Percentiles rank a stretch among this genome's conserved stretches.
These are phyloP conservation scores for Salvelinus fontinalis DNA, from an alignment of 2,113 vertebrate species.

Conservation along the genomic window DNA sequence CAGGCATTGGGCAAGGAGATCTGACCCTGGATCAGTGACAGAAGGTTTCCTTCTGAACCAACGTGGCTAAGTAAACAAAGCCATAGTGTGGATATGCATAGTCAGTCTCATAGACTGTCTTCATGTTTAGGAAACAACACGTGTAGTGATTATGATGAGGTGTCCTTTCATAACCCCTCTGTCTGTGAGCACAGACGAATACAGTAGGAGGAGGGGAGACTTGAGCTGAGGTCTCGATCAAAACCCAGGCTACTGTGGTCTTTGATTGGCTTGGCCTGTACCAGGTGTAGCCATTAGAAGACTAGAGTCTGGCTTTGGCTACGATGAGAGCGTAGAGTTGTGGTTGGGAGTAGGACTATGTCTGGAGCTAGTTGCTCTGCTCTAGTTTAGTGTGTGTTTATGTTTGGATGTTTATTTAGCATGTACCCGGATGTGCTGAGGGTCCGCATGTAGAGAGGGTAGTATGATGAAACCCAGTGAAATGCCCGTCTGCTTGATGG, in stretches of 20 bases:
- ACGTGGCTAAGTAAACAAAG: neutral
- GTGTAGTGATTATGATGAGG: too few species aligned
- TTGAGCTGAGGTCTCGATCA: neutral
- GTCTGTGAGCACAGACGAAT: too few species aligned
- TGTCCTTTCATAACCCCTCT: too few species aligned
- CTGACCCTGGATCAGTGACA: neutral
- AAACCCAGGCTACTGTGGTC: neutral
- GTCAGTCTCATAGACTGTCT: neutral
- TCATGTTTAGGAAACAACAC: too few species aligned
- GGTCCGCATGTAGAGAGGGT: neutral
- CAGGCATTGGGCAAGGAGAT: neutral
- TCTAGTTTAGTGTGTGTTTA: too few species aligned
- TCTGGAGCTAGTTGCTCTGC: too few species aligned
- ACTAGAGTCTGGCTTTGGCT: too few species aligned
- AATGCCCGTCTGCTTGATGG: slow-evolving; percentile 16
- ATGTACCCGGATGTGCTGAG: too few species aligned
- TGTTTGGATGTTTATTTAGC: too few species aligned
- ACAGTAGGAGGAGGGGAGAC: too few species aligned
- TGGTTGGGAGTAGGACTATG: too few species aligned
- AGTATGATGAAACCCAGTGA: slow-evolving; percentile 39
- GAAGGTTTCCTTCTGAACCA: neutral
- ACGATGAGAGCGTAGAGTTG: too few species aligned
- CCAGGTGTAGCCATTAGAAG: neutral
- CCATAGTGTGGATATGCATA: neutral
- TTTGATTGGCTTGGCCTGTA: neutral